Base-by-base conservation (phyloP, 1,140 invertebrate genomes). In the Holotrichia oblita region DNA sequence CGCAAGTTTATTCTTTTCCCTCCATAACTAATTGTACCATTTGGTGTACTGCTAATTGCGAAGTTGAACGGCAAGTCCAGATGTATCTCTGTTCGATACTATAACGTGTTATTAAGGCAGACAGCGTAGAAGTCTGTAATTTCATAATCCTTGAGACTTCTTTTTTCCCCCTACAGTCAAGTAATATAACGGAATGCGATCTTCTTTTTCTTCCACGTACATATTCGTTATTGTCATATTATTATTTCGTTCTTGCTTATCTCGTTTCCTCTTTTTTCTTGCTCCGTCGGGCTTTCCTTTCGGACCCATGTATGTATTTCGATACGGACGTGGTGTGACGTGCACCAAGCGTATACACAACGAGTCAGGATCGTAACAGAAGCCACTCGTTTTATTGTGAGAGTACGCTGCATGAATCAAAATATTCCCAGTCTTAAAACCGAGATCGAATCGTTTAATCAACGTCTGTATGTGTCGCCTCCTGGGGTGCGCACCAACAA, bases 381-480 rank as follows among this genome's bases (percentile, higher is more conserved):
- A 82, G 82, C 81, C 76, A 79, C 69, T 82, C 81, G 80, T 81
- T 80, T 81, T 82, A 81, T 80, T 80, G 69, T 80, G 80, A 81
- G 77, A 77, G 78, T 76, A 81, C 78, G 76, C 79, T 77, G 77
- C 81, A 82, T 83, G 82, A 82, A 83, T 83, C 81, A 83, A 82
- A 83, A 81, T 82, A 82, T 84, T 82, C 81, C 83, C 27, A 75
- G 80, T 79, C 79, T 82, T 81, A 82, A 81, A 79, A 78, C 79
- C 80, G 80, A 83, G 83, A 85, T 85, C 83, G 83, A 84, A 85
- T 80, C 84, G 81, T 83, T 85, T 85, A 84, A 85, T 85, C 84
- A 85, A 84, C 80, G 84, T 84, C 84, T 61, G 77, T 59, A 79
- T 85, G 83, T 83, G 83, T 85, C 83, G 84, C 81, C 83, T 84